phyloP scores from a whole-genome alignment of 2,888 invertebrate genomes.

The Drosophila demipolita region DNA sequence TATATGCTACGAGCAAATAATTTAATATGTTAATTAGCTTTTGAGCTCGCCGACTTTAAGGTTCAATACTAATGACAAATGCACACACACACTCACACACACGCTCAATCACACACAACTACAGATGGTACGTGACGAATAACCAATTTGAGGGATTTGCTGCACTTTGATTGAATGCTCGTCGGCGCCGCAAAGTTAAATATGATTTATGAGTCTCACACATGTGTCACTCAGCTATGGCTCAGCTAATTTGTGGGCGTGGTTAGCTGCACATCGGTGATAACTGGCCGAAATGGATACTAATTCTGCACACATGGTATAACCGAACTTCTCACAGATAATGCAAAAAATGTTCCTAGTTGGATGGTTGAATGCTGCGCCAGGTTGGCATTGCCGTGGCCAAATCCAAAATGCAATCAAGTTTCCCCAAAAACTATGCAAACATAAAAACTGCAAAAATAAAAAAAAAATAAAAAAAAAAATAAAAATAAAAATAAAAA shows the following conservation, averaged over 20 bases:
- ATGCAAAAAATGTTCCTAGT: slow-evolving; percentile 2
- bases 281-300: slow-evolving; percentile 11
- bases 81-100: neutral
- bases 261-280: slow-evolving; percentile 12
- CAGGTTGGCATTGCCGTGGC: slow-evolving; percentile 28
- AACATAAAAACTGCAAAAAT: slow-evolving; percentile 61
- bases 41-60: slow-evolving; percentile 45
- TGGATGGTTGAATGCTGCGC: slow-evolving; percentile 2
- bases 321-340: slow-evolving; percentile 47
- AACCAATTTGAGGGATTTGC: slow-evolving; percentile 74
- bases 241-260: slow-evolving; percentile 44
- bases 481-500: neutral
- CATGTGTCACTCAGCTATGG: slow-evolving; percentile 13
- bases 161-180: slow-evolving; percentile 74
- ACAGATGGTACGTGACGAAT: slow-evolving; percentile 69
- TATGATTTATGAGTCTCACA: slow-evolving; percentile 70
- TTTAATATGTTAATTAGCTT: slow-evolving; percentile 23
- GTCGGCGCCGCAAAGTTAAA: slow-evolving; percentile 59
- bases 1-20: neutral
- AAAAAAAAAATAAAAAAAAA: too few species aligned
- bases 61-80: slow-evolving; percentile 23
- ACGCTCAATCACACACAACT: slow-evolving; percentile 2
- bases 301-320: slow-evolving; percentile 47
- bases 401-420: slow-evolving; percentile 76
- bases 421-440: slow-evolving; percentile 73